Evolutionary conservation across 2,888 invertebrate species (phyloP).

Genomic region (Leptopterna dolabrata): DNA sequence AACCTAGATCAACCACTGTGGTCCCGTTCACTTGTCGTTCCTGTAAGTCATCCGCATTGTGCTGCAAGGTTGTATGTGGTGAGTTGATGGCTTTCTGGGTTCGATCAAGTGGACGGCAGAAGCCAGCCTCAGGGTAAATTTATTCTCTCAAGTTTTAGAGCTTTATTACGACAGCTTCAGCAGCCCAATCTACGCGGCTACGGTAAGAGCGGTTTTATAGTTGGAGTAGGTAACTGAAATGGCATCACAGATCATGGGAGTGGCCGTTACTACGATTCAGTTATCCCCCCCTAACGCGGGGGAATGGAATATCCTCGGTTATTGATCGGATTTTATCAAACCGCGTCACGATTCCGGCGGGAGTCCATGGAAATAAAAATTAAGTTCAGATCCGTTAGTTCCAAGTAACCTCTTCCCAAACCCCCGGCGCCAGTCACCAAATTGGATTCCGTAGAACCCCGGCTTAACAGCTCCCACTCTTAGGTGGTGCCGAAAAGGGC

Average conservation of each 20-base stretch:
- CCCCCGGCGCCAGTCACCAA: background rate
- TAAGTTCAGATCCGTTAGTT: background rate
- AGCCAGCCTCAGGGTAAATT: too few species aligned
- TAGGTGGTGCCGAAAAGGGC: background rate
- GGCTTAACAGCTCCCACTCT: background rate
- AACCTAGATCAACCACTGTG: too few species aligned
- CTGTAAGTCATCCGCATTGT: too few species aligned
- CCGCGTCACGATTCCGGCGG: background rate
- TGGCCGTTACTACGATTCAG: background rate
- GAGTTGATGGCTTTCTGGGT: too few species aligned
- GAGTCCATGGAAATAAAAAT: constrained; percentile 17
- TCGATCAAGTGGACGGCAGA: too few species aligned
- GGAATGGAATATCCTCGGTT: background rate
- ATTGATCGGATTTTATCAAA: background rate
- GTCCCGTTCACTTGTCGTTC: too few species aligned
- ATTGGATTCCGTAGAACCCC: background rate
- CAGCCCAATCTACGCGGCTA: background rate
- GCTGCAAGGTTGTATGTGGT: too few species aligned
- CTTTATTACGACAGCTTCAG: too few species aligned
- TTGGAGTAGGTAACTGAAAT: too few species aligned
- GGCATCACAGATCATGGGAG: background rate
- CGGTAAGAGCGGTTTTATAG: background rate
- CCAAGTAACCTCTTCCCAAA: background rate
- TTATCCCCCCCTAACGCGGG: background rate
- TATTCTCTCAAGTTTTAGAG: too few species aligned